Base-by-base conservation (phyloP, 2,797 vertebrate species). In the Adelosebastes latens region DNA sequence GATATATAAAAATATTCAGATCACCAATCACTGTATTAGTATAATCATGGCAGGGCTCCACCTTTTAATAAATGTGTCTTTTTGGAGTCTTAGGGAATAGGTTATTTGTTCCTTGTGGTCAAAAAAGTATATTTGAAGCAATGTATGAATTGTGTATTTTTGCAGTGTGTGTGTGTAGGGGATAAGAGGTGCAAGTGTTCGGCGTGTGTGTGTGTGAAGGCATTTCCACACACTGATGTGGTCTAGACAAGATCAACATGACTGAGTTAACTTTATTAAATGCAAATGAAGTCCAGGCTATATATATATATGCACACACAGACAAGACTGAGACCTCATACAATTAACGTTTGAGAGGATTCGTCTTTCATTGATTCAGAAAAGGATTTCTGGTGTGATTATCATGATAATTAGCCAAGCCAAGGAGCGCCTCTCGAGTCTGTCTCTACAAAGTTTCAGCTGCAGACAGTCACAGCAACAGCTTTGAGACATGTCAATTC, bases 351-450 rank as follows among this genome's bases (percentile, higher is more conserved):
- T 84, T 14, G 78, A 81, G 86, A 78, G 73, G 81, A 90, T 90
- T 85, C 59, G 27, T 87, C 87, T 87, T 88, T 87, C 84, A 83
- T 58, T 36, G 65, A 92, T 81, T 93, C 84, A 91, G 92, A 90
- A 84, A 46, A 42, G 36, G 80, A 86, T 88, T 88, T 90, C 88
- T 89, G 85, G 46, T 70, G 88, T 59, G 86, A 94, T 95, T 94
- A 87, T 94, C 82, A 93, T 95, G 88, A 90, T 92, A 94, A 94
- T 94, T 74, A 91, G 83, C 80, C 72, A 49, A 87, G 85, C 78
- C 24, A 39, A 13, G 10, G 80, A 85, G 83, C 74, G 72, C 74
- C 88, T 89, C 88, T 88, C 49, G 24, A 88, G 87, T 74, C 81
- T 77, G 81, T 81, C 76, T 71, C 82, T 49, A 14, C 69, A 87